Evolutionary conservation across 2,888 invertebrate species (phyloP).

Genomic region (Gortyna flavago): DNA sequence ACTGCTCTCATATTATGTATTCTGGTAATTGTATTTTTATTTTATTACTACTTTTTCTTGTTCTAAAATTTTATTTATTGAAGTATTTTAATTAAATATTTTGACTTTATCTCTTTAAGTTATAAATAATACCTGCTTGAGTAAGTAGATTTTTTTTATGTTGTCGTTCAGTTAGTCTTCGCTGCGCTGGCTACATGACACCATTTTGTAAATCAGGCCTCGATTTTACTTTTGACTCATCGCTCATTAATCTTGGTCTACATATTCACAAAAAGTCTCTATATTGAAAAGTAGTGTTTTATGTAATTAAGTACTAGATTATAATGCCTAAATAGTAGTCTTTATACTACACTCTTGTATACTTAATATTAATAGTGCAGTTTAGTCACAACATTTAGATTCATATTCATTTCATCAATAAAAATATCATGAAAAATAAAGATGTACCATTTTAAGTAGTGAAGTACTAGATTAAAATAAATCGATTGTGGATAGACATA

Average conservation of each 20-base stretch:
- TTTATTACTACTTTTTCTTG: too few relatives aligned
- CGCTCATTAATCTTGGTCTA: background rate
- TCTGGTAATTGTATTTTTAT: too few relatives aligned
- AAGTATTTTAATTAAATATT: too few relatives aligned
- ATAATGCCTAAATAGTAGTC: background rate
- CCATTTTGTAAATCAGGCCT: background rate
- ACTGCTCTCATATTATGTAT: too few relatives aligned
- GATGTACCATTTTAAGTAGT: background rate
- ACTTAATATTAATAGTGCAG: background rate
- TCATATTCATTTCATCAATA: background rate
- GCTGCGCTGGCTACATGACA: background rate
- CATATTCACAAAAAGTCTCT: background rate
- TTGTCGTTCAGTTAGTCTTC: too few relatives aligned
- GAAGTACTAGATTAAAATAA: constrained; percentile 11
- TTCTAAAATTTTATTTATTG: too few relatives aligned
- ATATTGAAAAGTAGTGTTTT: constrained; percentile 5
- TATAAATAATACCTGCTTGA: too few relatives aligned
- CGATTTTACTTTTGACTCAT: background rate
- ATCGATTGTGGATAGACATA: background rate
- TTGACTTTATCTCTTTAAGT: too few relatives aligned
- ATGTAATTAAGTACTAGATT: constrained; percentile 2
- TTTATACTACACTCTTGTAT: background rate
- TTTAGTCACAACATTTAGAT: background rate
- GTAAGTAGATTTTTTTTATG: too few relatives aligned
- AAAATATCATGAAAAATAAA: background rate